Conservation (phyloP, 2,888 invertebrate species). For the Hypercompe scribonia region DNA sequence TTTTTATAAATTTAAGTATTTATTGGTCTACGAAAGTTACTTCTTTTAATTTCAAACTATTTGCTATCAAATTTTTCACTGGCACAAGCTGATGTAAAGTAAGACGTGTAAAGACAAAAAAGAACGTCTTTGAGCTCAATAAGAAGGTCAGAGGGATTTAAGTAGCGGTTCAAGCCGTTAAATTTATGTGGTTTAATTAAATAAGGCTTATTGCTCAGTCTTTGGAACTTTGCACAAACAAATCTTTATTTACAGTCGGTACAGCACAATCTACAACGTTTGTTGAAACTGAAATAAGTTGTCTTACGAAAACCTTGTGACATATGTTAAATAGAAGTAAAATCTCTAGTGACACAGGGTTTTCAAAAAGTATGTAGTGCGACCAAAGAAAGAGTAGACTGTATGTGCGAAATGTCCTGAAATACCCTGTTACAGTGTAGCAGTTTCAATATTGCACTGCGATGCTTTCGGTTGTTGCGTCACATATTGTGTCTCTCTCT, state of each 20-base stretch:
- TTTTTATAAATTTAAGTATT: too few relatives aligned
- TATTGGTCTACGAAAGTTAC: too few relatives aligned
- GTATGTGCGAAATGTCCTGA: too few relatives aligned
- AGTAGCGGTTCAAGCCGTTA: background rate
- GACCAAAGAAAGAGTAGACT: background rate
- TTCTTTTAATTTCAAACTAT: too few relatives aligned
- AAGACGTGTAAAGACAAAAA: background rate
- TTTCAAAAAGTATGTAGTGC: background rate
- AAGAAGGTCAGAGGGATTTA: background rate
- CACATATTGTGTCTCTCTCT: too few relatives aligned
- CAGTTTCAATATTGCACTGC: too few relatives aligned
- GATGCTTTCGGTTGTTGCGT: too few relatives aligned
- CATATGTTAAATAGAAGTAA: background rate
- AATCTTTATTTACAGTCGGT: background rate
- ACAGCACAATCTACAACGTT: background rate
- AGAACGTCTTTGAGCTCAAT: background rate
- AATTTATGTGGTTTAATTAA: conserved; percentile 3
- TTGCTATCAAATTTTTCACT: background rate
- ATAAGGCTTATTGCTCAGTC: background rate
- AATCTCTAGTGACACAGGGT: background rate
- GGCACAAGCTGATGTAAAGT: background rate
- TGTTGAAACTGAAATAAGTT: background rate
- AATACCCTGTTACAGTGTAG: too few relatives aligned
- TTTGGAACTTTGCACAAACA: background rate
- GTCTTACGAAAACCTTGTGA: background rate